Conservation (phyloP, 1,140 invertebrate genomes). For the Drosophila malerkotliana region DNA sequence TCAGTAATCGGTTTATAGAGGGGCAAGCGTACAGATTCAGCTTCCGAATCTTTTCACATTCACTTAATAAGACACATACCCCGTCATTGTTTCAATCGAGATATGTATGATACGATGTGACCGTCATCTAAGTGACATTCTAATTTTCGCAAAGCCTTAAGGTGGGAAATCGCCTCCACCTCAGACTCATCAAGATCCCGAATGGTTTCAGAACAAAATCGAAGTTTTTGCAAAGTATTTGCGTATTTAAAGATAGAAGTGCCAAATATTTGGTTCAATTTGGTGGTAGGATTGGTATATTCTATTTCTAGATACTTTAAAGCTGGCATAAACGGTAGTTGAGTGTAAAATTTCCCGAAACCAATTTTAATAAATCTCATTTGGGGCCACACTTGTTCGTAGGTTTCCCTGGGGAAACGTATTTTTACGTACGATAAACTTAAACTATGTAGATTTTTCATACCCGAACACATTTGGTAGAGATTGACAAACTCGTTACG, state of each 20-base stretch:
- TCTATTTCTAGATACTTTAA: conserved; percentile 2
- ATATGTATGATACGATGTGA: background rate
- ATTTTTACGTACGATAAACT: background rate
- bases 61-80: too few relatives aligned
- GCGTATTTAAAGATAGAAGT: background rate
- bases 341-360: background rate
- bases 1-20: too few relatives aligned
- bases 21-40: too few relatives aligned
- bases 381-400: background rate
- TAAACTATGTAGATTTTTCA: background rate
- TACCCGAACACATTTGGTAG: conserved; percentile 1
- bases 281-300: background rate
- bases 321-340: conserved; percentile 4
- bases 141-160: background rate
- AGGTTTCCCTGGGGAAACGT: background rate
- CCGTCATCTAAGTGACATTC: too few relatives aligned
- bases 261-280: background rate
- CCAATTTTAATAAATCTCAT: background rate
- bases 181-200: background rate
- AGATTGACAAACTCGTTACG: background rate
- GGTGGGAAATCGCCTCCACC: background rate
- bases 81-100: background rate
- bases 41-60: too few relatives aligned
- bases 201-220: background rate
- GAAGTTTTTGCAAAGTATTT: background rate